Base-by-base conservation (phyloP, 1,140 invertebrate species). In the Saccostrea echinata region DNA sequence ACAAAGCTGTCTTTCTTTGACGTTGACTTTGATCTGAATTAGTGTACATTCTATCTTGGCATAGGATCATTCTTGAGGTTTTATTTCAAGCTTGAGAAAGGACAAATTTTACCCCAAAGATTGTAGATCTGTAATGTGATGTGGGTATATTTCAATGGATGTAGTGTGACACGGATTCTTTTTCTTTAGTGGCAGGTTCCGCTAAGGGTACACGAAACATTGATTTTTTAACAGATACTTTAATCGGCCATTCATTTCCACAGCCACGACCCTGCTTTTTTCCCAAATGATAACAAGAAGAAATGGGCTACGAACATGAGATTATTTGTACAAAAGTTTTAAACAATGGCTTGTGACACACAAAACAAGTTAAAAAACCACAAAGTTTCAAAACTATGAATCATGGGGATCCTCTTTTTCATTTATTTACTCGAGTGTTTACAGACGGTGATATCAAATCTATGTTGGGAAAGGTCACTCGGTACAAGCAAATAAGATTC, bases 191-290 rank as follows among this genome's bases (percentile, higher is more conserved):
- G 68, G 68, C 30, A 76, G 30, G 68, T 18, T 33, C 68, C 12
- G 24, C 12, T 76, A 76, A 76, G 27, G 68, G 68, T 76, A 30
- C 68, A 76, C 68, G 68, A 76, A 76, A 76, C 68, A 76, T 76
- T 76, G 68, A 76, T 76, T 76, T 68, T 76, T 30, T 11, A 76
- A 61, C 11, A 76, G 68, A 76, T 27, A 76, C 27, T 27, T 76
- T 76, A 76, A 76, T 76, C 27, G 30, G 27, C 68, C 68, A 76
- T 76, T 76, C 68, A 30, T 30, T 33, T 76, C 24, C 27, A 16
- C 68, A 76, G 24, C 68, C 30, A 33, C 24, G 27, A 76, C 68
- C 24, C 27, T 43, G 43, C 43, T 8, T 76, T 76, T n/a, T 76
- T 30, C 27, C 3, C 13, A 27, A 30, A 76, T 27, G 68, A 76